Evolutionary conservation across 2,888 invertebrate genomes (phyloP), one percentile per base, ranked within the genome.

Genomic region (Chymomyza caudatula): DNA sequence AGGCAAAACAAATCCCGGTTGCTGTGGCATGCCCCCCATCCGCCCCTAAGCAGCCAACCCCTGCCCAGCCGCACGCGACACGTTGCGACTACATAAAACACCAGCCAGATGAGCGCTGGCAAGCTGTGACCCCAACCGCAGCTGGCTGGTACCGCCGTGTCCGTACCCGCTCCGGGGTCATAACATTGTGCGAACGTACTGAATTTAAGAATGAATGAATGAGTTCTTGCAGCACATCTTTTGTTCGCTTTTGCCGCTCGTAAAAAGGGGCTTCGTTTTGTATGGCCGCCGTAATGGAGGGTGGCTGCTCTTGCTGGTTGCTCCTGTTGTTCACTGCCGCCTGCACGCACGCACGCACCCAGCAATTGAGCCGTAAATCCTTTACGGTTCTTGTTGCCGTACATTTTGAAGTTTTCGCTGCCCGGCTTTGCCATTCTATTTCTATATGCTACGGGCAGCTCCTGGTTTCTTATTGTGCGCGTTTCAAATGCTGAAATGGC

Each of bases 301-400:
- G 85, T 83, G 84, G 58, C 55, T 62, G 42, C 53, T 13, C 6
- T 20, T 43, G 53, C 42, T 22, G 53, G 13, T 17, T 17, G 47
- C 17, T 47, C 3, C 47, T 47, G 47, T 66, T 58, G 72, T 65
- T 65, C 55, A 44, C 51, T 65, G 59, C 71, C 56, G 76, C 78
- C 77, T 76, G 81, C 86, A 29, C 29, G 42, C 52, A 23, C 53
- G 51, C 37, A 54, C 61, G 25, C 11, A 84, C 78, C 71, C 73
- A 78, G 71, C 85, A 88, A 88, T 88, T 88, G 88, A 88, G 88
- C 88, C 82, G 88, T 88, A 89, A 88, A 89, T 89, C 88, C 88
- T 89, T 88, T 82, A 76, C 77, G 81, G 29, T 88, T 79, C 84
- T 87, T 88, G 78, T 63, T 76, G 73, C 81, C 73, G 69, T 74